Evolutionary conservation across 2,888 invertebrate genomes (phyloP).

Genomic region (Biston stratarius): DNA sequence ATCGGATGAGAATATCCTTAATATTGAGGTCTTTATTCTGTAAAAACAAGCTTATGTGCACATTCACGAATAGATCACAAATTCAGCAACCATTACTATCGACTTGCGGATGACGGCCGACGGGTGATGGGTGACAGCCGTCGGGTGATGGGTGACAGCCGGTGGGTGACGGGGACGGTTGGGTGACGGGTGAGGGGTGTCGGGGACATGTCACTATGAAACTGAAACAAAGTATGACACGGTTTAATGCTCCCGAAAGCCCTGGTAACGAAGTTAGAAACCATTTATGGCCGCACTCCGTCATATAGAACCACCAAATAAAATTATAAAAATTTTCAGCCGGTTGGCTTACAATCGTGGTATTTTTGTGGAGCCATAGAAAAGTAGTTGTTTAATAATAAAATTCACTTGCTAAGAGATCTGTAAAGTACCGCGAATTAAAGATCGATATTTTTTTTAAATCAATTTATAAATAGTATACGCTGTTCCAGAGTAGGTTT

Average conservation of each 20-base stretch:
- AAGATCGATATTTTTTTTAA: no score
- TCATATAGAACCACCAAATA: constrained; percentile 15
- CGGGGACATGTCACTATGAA: constrained; percentile 7
- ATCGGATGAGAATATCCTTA: no score
- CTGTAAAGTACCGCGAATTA: no score
- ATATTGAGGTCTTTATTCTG: background rate
- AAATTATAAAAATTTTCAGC: constrained; percentile 20
- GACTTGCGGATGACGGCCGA: background rate
- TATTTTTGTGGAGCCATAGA: background rate
- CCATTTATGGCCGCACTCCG: background rate
- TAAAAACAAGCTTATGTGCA: background rate
- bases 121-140: background rate
- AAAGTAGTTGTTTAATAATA: no score
- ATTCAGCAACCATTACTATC: background rate
- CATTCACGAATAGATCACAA: background rate
- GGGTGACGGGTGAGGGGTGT: constrained; percentile 2
- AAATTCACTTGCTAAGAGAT: no score
- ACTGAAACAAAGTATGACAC: constrained; percentile 22
- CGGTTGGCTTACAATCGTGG: no score
- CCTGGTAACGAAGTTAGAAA: constrained; percentile 15
- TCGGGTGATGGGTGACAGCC: background rate
- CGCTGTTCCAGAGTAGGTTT: no score
- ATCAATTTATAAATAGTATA: no score
- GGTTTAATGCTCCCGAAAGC: constrained; percentile 21
- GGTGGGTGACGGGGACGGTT: background rate